These are phyloP conservation scores for Corella eumyota DNA, from an alignment of 23 tunicate species.

Conservation along the genomic window DNA sequence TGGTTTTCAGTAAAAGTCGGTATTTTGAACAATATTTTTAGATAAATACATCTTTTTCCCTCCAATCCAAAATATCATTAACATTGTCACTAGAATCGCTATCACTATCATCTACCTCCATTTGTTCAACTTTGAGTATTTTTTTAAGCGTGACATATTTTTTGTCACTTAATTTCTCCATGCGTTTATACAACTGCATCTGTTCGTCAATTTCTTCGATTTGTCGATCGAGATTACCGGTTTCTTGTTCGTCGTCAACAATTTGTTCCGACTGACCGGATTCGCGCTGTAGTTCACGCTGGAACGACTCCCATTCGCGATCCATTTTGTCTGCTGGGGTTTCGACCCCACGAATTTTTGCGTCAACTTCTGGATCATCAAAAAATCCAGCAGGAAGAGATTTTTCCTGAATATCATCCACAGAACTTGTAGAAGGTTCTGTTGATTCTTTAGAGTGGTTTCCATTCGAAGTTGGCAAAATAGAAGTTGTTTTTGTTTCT, in stretches of 20 bases:
- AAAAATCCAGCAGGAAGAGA: constrained; percentile 89
- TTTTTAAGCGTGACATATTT: constrained; percentile 9
- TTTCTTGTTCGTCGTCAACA: constrained; percentile 83
- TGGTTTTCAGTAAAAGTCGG: too few relatives aligned
- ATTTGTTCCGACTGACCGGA: constrained; percentile 81
- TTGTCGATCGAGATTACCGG: constrained; percentile 70
- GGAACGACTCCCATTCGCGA: constrained; percentile 91
- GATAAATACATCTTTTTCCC: constrained; percentile 69
- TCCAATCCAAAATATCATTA: constrained; percentile 67
- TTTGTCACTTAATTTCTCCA: constrained; percentile 49
- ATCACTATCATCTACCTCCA: constrained; percentile 12
- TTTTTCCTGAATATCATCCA: neutral
- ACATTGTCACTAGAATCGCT: constrained; percentile 21
- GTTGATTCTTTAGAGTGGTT: neutral
- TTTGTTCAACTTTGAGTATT: neutral
- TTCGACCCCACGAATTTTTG: constrained; percentile 95
- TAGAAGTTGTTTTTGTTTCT: neutral
- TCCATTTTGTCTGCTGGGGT: constrained; percentile 94
- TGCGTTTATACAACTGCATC: constrained; percentile 34
- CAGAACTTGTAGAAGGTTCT: neutral
- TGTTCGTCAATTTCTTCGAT: constrained; percentile 80
- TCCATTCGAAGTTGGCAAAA: neutral
- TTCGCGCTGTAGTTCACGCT: constrained; percentile 58
- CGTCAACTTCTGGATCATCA: constrained; percentile 80
- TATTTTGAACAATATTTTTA: neutral